Evolutionary conservation across 53 echinoderm and acorn worm species (phyloP).

Genomic region (Glandiceps talaboti): DNA sequence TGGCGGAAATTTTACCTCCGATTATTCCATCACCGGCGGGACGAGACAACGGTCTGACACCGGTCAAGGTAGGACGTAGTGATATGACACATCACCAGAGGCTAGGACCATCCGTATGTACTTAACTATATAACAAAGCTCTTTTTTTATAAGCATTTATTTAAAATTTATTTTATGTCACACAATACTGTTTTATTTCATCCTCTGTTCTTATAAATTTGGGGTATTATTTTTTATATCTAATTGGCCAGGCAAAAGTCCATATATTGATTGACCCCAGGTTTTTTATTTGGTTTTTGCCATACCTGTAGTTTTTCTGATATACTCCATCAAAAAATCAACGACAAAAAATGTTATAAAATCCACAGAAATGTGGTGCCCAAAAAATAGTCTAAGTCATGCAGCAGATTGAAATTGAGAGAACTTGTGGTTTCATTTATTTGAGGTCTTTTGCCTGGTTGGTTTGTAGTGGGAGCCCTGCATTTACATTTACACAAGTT

Average conservation of each 20-base stretch:
- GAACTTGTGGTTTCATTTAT: neutral
- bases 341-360: neutral
- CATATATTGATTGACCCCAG: neutral
- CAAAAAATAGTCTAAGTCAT: too few species aligned
- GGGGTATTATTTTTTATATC: neutral
- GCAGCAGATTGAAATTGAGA: too few species aligned
- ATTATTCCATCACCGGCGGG: slow-evolving; percentile 9
- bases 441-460: neutral
- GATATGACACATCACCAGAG: neutral
- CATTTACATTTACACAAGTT: neutral
- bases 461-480: neutral
- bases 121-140: neutral
- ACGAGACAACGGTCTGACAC: neutral
- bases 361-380: too few species aligned
- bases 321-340: neutral
- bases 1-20: slow-evolving; percentile 85
- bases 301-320: neutral
- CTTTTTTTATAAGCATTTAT: neutral
- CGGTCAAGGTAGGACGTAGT: neutral
- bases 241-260: neutral
- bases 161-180: neutral
- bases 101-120: neutral
- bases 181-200: neutral
- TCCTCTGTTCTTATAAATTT: neutral
- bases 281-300: neutral